Base-by-base conservation (phyloP, 2,113 vertebrate genomes). In the Spea bombifrons region DNA sequence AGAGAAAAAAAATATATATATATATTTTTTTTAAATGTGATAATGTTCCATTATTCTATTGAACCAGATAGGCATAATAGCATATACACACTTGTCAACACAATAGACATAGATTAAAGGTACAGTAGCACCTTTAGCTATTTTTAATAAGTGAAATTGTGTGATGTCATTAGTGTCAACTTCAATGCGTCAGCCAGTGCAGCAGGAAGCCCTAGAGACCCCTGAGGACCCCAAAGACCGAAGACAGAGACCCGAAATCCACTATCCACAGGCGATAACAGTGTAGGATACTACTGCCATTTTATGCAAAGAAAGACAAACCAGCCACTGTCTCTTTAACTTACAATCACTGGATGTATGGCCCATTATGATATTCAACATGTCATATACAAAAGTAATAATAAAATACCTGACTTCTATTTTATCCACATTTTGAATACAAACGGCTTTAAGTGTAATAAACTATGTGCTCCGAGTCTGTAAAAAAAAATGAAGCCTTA, bases 401-500 rank as follows among this genome's bases (percentile, higher is more conserved):
- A 7, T 30, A 59, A 59, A 9, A 59, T 59, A 12, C 55, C 10
- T 4, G 55, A 13, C 9, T 13, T 59, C 1, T 59, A 4, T 59
- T 59, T 59, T 59, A 59, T 59, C 15, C 55, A 59, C 15, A 8
- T 30, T 30, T 30, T 12, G 55, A 59, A 13, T 59, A 59, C 8
- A 59, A 5, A 5, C 3, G 4, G 8, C 3, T 13, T 64, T 5
- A 30, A 64, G 30, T 5, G 16, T 16, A 64, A 64, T 64, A 64
- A 64, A 17, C n/a, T 17, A 13, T 16, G 30, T 17, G 8, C 8
- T 67, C 44, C 12, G 5, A 10, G 15, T 9, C 6, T 15, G 5
- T 67, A 48, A 43, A 49, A 76, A 76, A 48, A 43, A 49, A 76
- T 69, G 44, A 68, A 76, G 45, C 10, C 57, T 10, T 44, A 48